Evolutionary conservation across 2,113 vertebrate species (phyloP).

Genomic region (Leptobrachium leishanense): DNA sequence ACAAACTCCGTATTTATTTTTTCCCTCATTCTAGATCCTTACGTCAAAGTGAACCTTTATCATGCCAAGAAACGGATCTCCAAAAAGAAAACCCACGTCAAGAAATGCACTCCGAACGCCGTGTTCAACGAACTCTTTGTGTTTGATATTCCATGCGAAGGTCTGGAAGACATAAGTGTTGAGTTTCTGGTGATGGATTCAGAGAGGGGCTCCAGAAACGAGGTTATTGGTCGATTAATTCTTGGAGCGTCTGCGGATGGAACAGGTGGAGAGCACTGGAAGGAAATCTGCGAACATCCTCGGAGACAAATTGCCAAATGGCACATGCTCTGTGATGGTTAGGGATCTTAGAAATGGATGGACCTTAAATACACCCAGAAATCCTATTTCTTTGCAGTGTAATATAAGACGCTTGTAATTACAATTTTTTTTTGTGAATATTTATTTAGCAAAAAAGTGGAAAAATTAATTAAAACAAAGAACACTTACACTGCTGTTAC

Average conservation of each 20-base stretch:
- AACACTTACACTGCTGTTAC: not conserved
- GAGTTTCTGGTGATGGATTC: constrained; percentile 97
- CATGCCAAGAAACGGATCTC: constrained; percentile 93
- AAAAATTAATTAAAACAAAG: not conserved
- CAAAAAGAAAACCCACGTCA: constrained; percentile 98
- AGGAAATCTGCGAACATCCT: constrained; percentile 95
- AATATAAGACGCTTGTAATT: constrained; percentile 58
- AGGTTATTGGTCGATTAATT: constrained; percentile 82
- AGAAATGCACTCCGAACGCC: constrained; percentile 93
- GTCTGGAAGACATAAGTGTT: constrained; percentile 91
- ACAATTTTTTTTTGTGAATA: constrained; percentile 19
- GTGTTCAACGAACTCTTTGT: constrained; percentile 98
- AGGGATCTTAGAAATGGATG: constrained; percentile 53
- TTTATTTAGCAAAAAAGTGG: constrained; percentile 58
- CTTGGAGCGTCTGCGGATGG: constrained; percentile 82
- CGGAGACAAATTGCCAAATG: constrained; percentile 97
- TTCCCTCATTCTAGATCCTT: constrained; percentile 76
- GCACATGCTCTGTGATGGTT: constrained; percentile 90
- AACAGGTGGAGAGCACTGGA: constrained; percentile 92
- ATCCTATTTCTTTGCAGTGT: constrained; percentile 60
- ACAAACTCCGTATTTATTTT: not conserved
- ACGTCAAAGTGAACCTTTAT: constrained; percentile 95
- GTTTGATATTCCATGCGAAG: constrained; percentile 91
- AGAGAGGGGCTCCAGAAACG: constrained; percentile 79
- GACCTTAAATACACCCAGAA: constrained; percentile 59